Evolutionary conservation across 2,113 vertebrate genomes (phyloP), one percentile per base, ranked within the genome.

Genomic region (Ceyx cyanopectus): DNA sequence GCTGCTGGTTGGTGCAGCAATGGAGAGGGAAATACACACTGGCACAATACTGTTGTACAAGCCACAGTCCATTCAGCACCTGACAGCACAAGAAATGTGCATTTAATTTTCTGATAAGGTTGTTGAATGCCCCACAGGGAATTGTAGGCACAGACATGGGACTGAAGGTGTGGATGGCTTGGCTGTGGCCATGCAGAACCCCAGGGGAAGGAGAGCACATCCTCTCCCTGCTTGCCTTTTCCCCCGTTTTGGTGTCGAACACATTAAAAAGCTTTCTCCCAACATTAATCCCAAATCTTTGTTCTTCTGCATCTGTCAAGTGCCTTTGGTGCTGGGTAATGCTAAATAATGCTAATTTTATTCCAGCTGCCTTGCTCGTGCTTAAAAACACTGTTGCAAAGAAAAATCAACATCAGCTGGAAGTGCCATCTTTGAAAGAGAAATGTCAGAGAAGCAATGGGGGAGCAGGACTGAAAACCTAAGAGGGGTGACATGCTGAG

Each of bases 261-360:
- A 9, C 1, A 1, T 58, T 73, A 58, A 15, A 84, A 91, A 92
- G 45, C 50, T 56, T 87, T 76, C 19, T 82, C 13, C 24, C 54
- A 70, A 54, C 21, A 61, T 54, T 14, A 70, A 80, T 58, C 14
- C 56, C 43, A 60, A 85, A 87, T 79, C 75, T 92, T 93, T 92
- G 54, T 68, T 93, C 77, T 79, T 80, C 40, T 88, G 68, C 56
- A 51, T 85, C 94, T 96, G 89, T 89, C 84, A 95, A 94, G 81
- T 87, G 84, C 81, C 75, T 96, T 93, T 84, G 69, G 87, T 93
- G 63, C 81, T 56, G 54, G 41, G 27, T 92, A 89, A 83, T 92
- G 84, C 70, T 96, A 94, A 93, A 89, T 93, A 93, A 94, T 92
- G 89, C 37, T 90, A 93, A 92, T 95, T 93, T 93, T 94, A 92